These are phyloP conservation scores for Polylopha cassiicola DNA, from an alignment of 2,888 invertebrate genomes.

Conservation along the genomic window DNA sequence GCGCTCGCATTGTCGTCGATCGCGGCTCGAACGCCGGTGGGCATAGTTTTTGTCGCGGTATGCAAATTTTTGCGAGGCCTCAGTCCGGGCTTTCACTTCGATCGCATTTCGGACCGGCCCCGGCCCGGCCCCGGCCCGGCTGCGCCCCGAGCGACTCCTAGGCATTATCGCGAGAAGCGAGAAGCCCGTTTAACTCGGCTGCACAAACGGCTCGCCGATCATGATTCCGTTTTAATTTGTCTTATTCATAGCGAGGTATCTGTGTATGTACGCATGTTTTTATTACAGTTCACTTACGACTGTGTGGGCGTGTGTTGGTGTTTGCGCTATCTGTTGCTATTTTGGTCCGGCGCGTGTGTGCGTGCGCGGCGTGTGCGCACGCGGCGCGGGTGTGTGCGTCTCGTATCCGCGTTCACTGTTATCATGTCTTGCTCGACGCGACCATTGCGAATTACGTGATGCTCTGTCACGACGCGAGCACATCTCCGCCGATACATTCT, in stretches of 20 bases:
- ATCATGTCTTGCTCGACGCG: conserved; percentile 59
- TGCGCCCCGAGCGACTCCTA: conserved; percentile 5
- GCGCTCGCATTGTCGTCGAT: conserved; percentile 27
- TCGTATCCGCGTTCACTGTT: conserved; percentile 67
- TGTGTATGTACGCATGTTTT: conserved; percentile 65
- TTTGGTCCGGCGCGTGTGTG: conserved; percentile 45
- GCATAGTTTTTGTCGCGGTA: conserved; percentile 44
- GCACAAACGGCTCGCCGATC: conserved; percentile 55
- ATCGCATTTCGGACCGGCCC: conserved; percentile 19
- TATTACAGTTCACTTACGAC: conserved; percentile 70
- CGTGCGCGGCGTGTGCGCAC: conserved; percentile 43
- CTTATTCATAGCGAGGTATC: conserved; percentile 60
- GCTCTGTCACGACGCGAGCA: conserved; percentile 28
- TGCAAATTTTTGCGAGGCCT: conserved; percentile 38
- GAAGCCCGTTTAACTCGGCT: conserved; percentile 35
- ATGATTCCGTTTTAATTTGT: conserved; percentile 64
- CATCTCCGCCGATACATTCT: conserved; percentile 8
- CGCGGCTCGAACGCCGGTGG: conserved; percentile 15
- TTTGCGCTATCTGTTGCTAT: conserved; percentile 73
- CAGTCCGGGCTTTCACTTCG: conserved; percentile 50
- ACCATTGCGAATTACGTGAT: conserved; percentile 47
- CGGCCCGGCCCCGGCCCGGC: background rate
- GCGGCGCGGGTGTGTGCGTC: conserved; percentile 39
- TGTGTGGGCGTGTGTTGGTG: conserved; percentile 73
- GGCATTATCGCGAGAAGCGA: conserved; percentile 7